Conservation (phyloP, 2,797 vertebrate genomes). For the Crenichthys baileyi region DNA sequence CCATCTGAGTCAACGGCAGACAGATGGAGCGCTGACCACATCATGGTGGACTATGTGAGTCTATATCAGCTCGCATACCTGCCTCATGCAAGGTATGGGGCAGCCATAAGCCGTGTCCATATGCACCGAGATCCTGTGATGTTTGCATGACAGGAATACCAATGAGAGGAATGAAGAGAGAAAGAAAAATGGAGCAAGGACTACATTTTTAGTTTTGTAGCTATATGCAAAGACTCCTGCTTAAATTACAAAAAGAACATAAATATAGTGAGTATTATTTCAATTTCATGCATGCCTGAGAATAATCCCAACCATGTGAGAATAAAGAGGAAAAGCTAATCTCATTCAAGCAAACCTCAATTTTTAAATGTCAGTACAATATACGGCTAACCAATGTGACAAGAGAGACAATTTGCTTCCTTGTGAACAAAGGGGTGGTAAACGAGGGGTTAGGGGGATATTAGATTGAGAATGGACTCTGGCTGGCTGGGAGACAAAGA, state of each 20-base stretch:
- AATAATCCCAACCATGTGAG: constrained; percentile 20
- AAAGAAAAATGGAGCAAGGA: neutral
- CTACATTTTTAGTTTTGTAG: neutral
- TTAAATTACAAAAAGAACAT: neutral
- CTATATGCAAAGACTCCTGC: neutral
- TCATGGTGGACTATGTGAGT: constrained; percentile 44
- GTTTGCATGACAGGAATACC: constrained; percentile 25
- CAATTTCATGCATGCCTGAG: neutral
- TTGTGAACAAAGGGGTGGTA: constrained; percentile 41
- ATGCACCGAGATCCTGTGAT: constrained; percentile 11
- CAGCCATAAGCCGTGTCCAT: constrained; percentile 3
- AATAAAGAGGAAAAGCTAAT: constrained; percentile 34
- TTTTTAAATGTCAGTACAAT: constrained; percentile 56
- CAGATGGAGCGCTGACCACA: constrained; percentile 62
- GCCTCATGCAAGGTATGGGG: constrained; percentile 28
- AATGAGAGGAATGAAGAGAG: constrained; percentile 10
- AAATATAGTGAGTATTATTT: neutral
- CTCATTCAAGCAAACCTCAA: constrained; percentile 10
- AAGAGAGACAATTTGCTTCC: constrained; percentile 66
- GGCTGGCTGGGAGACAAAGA: constrained; percentile 77
- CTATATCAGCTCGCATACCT: constrained; percentile 62
- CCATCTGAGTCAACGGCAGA: constrained; percentile 44
- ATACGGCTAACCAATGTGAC: constrained; percentile 50
- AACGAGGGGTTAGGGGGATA: constrained; percentile 41
- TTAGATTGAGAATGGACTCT: constrained; percentile 71